Base-by-base conservation (phyloP, 2,113 vertebrate species). In the Hylia prasina region DNA sequence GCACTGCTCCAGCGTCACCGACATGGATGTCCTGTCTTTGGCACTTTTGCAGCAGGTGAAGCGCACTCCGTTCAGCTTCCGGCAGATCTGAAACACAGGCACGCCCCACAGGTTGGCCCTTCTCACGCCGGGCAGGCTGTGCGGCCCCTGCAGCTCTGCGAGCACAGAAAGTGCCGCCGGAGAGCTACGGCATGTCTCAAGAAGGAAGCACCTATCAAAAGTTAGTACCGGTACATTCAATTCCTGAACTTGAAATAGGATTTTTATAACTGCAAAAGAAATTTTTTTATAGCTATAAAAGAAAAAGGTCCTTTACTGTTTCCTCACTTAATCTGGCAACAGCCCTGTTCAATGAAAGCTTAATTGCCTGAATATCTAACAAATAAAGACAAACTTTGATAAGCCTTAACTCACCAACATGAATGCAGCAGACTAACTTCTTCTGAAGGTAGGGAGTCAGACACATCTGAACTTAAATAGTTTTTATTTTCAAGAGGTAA, bases 21-120 rank as follows among this genome's bases (percentile, higher is more conserved):
- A 99, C 99, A 99, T 99, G 23, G 99, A 99, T 0, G 99, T 99
- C 96, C 99, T 98, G 98, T 99, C 99, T 98, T 99, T 99, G 98
- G 99, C 99, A 98, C 99, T 99, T 98, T 99, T 99, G 98, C 99
- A 99, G 91, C 99, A 99, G 96, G 99, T 99, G 96, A 99, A 99
- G 83, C 99, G 99, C 91, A 99, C 98, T 30, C 99, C 99, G 16
- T 99, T 99, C 94, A 99, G 97, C 89, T 99, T 99, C 37, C 99
- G 98, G 96, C 99, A 99, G 85, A 99, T 99, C 99, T 99, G 95
- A 73, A 88, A 93, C 39, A 86, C 17, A 82, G 39, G 80, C 16
- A 57, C 2, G 27, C 0, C 20, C 12, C 72, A 31, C 31, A 6
- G 11, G 22, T 21, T 31, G 40, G 47, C 18, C 13, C 31, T 33